Evolutionary conservation across 1,140 invertebrate genomes (phyloP), one percentile per base, ranked within the genome.

Genomic region (Cydia fagiglandana): DNA sequence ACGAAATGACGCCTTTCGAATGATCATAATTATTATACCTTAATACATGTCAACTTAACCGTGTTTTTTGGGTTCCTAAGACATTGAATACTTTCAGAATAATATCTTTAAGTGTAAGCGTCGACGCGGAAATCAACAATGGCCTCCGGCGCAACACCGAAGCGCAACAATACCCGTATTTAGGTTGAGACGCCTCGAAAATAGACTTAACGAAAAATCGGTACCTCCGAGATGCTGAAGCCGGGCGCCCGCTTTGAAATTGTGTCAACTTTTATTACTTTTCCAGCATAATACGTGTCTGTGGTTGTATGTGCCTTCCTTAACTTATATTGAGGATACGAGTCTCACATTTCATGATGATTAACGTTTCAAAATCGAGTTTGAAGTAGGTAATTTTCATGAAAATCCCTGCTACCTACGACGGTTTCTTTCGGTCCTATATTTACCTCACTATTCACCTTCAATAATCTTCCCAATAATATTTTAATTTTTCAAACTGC

Each of bases 181-280:
- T 80, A 81, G 80, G 77, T 73, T 80, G 79, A 84, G 77, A 80
- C 75, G 79, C 79, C 77, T 76, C 81, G 77, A 78, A 84, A 84
- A 84, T 83, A 84, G 80, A 80, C 79, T 81, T 83, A 77, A 75
- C 70, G 80, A 77, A 78, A 84, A 84, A 83, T 83, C 80, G 81
- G 83, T 83, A 79, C 66, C 56, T 34, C 28, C 15, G 66, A 34
- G 38, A 41, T 15, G 56, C 20, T 61, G 56, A n/a, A 12, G 56
- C 20, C 20, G 56, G 53, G 53, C 6, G 56, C 56, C 4, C 64
- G 75, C 80, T 83, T 86, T 84, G 81, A 86, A 87, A 87, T 81
- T 84, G 84, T 86, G 80, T 85, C 82, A 83, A 84, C 82, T 80
- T 84, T 83, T 83, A 82, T 81, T 84, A 79, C 80, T 80, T 83